phyloP scores from a whole-genome alignment of 2,888 invertebrate species.

The Leuctra nigra region DNA sequence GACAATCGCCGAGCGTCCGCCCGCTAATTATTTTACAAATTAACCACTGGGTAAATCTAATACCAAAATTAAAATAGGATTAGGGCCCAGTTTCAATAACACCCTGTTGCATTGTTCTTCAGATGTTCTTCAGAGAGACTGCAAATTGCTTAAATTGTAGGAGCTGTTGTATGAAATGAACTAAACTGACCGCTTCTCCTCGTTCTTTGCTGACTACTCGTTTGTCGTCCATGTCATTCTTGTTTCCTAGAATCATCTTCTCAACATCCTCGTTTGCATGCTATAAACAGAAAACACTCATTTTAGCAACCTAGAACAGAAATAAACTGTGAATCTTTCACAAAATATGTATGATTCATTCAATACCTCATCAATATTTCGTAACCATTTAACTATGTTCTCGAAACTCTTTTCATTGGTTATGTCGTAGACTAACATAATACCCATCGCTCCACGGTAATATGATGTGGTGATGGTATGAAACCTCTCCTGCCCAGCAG shows the following conservation, averaged over 20 bases:
- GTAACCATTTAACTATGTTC: slow-evolving; percentile 96
- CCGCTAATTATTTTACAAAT: too few species aligned
- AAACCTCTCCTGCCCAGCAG: slow-evolving; percentile 96
- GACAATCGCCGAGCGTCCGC: too few species aligned
- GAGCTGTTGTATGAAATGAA: too few species aligned
- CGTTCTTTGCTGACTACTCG: slow-evolving; percentile 86
- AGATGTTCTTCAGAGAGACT: too few species aligned
- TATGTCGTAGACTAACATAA: slow-evolving; percentile 96
- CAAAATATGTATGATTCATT: too few species aligned
- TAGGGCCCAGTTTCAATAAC: too few species aligned
- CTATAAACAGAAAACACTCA: slow-evolving; percentile 46
- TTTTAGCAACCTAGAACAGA: not conserved
- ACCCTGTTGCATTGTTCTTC: too few species aligned
- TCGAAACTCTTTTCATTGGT: slow-evolving; percentile 97
- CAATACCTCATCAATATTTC: slow-evolving; percentile 96
- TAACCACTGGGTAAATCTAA: too few species aligned
- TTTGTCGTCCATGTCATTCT: slow-evolving; percentile 97
- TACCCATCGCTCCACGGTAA: slow-evolving; percentile 97
- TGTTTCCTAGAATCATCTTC: slow-evolving; percentile 97
- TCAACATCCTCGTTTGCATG: slow-evolving; percentile 98
- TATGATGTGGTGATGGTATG: slow-evolving; percentile 98
- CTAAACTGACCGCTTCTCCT: slow-evolving; percentile 88
- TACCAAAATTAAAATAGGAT: too few species aligned
- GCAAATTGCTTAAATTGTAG: too few species aligned
- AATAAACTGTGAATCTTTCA: too few species aligned